A percentile compares a stretch with the other conserved stretches of the same genome.
Conservation (phyloP, 1,140 invertebrate genomes). For the Rhyzopertha dominica region DNA sequence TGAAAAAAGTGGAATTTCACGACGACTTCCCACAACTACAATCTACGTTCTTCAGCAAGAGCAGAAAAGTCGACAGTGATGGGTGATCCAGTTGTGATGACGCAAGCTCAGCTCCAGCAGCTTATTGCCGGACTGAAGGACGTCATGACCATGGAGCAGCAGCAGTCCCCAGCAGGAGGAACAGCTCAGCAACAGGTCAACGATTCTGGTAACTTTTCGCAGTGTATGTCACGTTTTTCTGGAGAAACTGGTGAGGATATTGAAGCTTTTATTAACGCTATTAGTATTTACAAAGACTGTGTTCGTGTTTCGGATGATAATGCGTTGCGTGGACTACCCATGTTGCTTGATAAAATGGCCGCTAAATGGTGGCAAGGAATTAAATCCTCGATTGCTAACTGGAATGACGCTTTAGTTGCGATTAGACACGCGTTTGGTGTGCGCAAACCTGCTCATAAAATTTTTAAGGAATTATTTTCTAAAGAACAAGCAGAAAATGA, state of each 20-base stretch:
- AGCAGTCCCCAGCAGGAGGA: no score
- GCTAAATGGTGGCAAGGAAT: conserved; percentile 46
- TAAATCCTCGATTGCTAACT: neutral
- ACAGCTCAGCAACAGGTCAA: no score
- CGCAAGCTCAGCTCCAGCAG: no score
- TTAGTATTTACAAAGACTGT: conserved; percentile 2
- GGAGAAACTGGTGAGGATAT: neutral
- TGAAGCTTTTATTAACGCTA: conserved; percentile 5
- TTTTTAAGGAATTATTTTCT: neutral
- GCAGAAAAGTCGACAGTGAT: no score
- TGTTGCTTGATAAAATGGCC: conserved; percentile 43
- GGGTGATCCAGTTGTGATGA: no score
- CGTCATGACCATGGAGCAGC: no score
- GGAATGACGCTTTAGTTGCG: neutral
- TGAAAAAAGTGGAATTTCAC: no score
- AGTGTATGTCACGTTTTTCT: conserved; percentile 1
- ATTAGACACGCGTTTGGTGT: neutral
- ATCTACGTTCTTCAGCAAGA: no score
- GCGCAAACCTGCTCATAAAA: neutral
- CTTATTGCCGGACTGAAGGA: no score
- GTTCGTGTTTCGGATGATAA: conserved; percentile 42
- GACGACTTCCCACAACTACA: no score
- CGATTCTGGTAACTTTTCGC: conserved; percentile 1
- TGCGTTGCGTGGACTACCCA: conserved; percentile 42
- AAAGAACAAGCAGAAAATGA: conserved; percentile 2